Conservation (phyloP, 1,140 invertebrate species). For the Trichomalopsis sarcophagae region DNA sequence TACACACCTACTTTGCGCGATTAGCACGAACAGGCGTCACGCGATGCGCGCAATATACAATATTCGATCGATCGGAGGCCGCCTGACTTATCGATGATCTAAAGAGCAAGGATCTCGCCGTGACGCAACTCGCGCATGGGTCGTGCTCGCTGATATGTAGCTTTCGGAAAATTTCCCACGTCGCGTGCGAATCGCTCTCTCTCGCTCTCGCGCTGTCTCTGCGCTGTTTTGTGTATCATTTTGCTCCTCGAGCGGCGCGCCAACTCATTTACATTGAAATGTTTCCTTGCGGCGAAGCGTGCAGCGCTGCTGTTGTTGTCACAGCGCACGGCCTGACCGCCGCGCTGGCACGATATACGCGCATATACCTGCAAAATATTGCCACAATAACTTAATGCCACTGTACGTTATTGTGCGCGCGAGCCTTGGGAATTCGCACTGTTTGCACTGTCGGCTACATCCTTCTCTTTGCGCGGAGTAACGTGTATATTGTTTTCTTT, state of each 20-base stretch:
- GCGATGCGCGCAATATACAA: too few relatives aligned
- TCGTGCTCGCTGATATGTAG: background rate
- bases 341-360: background rate
- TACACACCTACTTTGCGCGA: background rate
- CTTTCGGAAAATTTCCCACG: slow-evolving; percentile 39
- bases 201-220: background rate
- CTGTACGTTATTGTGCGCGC: slow-evolving; percentile 10
- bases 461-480: background rate
- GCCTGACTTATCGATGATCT: slow-evolving; percentile 26
- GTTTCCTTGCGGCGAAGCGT: slow-evolving; percentile 44
- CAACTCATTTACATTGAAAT: slow-evolving; percentile 49
- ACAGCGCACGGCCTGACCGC: background rate
- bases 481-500: background rate
- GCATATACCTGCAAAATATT: slow-evolving; percentile 41
- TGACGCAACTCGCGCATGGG: background rate
- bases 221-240: slow-evolving; percentile 42
- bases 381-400: slow-evolving; percentile 44
- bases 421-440: background rate
- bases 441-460: too few relatives aligned
- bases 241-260: background rate
- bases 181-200: slow-evolving; percentile 27
- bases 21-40: too few relatives aligned
- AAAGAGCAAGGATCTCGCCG: background rate
- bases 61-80: background rate
- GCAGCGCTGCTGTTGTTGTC: background rate